Base-by-base conservation (phyloP, 2,113 vertebrate genomes). In the Oncorhynchus tshawytscha region DNA sequence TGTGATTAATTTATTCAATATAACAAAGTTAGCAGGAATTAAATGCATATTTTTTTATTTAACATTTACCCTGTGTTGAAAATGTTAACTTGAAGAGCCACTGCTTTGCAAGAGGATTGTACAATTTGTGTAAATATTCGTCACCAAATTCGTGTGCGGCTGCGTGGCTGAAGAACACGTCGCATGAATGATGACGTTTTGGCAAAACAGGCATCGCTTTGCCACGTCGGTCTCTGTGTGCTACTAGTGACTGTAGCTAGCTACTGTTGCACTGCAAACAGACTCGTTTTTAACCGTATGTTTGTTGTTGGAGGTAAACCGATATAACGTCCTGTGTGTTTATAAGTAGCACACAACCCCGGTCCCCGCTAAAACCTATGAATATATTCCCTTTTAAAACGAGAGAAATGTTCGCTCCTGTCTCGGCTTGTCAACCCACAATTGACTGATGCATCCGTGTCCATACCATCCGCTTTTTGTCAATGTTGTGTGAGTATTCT, bases 201-300 rank as follows among this genome's bases (percentile, higher is more conserved):
- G 0, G 2, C 68, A 85, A 86, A 81, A 85, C 91, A 71, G 91
- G 89, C 89, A 67, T 86, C 68, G 81, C 39, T 92, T 81, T 94
- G 93, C 93, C 93, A 94, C 93, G 93, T 94, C 92, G 93, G 91
- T 93, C 81, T 90, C 81, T 71, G 87, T 87, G 88, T 87, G 89
- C 76, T 86, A 73, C 51, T 67, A 62, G 64, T 81, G 70, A 39
- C 31, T 20, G 29, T 67, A 74, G 77, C 71, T 65, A 82, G 81
- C 82, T 67, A 82, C 88, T 89, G 91, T 88, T 88, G 88, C 82
- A 86, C 72, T 73, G 59, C 59, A 24, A 2, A 62, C 59, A 62
- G 5, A 11, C 54, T 15, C 18, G 59, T 24, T 62, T 62, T n/a
- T 8, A 62, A 20, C 20, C 59, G 59, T 24, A 9, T 62, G 18